Evolutionary conservation across 2,888 invertebrate genomes (phyloP).

Genomic region (Drosophila atroscutellata): DNA sequence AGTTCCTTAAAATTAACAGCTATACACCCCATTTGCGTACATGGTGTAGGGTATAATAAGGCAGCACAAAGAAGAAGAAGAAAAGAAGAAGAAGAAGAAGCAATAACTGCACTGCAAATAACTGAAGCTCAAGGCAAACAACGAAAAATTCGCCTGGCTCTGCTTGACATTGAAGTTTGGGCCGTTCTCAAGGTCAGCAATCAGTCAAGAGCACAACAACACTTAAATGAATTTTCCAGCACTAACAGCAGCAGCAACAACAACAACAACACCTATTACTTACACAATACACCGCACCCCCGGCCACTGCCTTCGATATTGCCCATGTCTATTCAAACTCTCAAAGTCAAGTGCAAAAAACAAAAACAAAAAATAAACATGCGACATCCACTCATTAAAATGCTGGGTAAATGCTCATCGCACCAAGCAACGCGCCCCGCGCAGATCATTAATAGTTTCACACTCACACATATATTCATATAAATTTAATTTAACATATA

Average conservation of each 20-base stretch:
- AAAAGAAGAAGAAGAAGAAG: not conserved
- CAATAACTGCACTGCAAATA: conserved; percentile 15
- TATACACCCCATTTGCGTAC: not conserved
- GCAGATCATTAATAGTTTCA: conserved; percentile 45
- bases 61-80: not conserved
- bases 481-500: conserved; percentile 7
- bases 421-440: conserved; percentile 35
- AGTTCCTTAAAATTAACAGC: not conserved
- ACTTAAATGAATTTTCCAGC: conserved; percentile 51
- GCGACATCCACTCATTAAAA: conserved; percentile 68
- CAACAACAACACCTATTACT: conserved; percentile 38
- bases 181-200: conserved; percentile 44
- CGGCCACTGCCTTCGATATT: not conserved
- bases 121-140: conserved; percentile 36
- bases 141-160: conserved; percentile 20
- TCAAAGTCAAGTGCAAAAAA: conserved; percentile 69
- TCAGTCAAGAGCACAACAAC: conserved; percentile 1
- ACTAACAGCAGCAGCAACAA: conserved; percentile 17
- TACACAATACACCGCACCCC: conserved; percentile 35
- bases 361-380: conserved; percentile 17
- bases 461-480: not conserved
- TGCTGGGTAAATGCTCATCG: conserved; percentile 57
- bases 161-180: conserved; percentile 51
- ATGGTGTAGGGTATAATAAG: not conserved
- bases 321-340: conserved; percentile 43